Evolutionary conservation across 2,797 vertebrate genomes (phyloP), one percentile per base, ranked within the genome.

Genomic region (Onychomys torridus): DNA sequence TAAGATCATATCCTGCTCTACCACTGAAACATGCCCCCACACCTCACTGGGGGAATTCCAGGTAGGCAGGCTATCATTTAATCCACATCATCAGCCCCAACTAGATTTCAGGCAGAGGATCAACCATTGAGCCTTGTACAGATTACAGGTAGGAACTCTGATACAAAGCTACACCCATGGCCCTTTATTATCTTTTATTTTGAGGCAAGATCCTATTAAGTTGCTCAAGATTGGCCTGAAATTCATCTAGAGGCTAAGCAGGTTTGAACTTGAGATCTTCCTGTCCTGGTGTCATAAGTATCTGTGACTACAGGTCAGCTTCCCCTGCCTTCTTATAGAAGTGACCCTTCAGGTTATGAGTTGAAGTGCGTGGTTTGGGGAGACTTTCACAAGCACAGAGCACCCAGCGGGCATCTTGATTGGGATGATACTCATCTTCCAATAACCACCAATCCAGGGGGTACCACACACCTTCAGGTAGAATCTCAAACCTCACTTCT

Each of bases 401-500:
- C 40, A 5, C 65, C 59, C 73, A 90, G 43, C 29, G 71, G 76
- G 79, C n/a, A 40, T 43, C 23, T 14, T 78, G 76, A 49, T 29
- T 43, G n/a, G 27, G 34, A 34, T 0, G 1, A 81, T 25, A 21
- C 29, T 46, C 3, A 2, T n/a, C 73, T 78, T 63, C 6, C 43
- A 17, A 59, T 1, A 89, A 11, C n/a, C 49, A 34, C 5, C 16
- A 19, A 16, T 34, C 21, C 73, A 78, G 32, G n/a, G 29, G n/a
- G 23, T 46, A 46, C n/a, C 0, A 23, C 0, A 0, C 2, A 17
- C 8, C 34, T 46, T 29, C 6, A n/a, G 34, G 40, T 82, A 27
- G 25, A 14, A 32, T 5, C 57, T 92, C 88, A 86, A 40, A 73
- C 61, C 29, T 73, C 32, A 0, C 12, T 63, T 84, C 77, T 85